Percentiles rank a stretch among this genome's conserved stretches.
These are phyloP conservation scores for Atractosteus spatula DNA, from an alignment of 2,113 vertebrate genomes.

Conservation along the genomic window DNA sequence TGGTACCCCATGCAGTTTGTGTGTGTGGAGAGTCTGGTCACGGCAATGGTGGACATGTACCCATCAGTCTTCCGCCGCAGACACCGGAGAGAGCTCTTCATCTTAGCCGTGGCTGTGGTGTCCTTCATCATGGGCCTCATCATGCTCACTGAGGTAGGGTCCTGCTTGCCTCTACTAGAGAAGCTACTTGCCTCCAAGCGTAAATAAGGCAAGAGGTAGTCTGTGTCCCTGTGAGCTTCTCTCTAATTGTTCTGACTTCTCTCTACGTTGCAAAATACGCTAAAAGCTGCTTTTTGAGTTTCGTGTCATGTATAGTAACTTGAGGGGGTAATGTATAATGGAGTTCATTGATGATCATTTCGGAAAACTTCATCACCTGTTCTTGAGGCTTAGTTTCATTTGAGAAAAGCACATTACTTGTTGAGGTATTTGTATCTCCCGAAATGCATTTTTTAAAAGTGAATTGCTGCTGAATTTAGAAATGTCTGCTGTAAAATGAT, in stretches of 20 bases:
- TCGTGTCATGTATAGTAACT: no score
- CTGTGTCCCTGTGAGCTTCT: not conserved
- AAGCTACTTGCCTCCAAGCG: not conserved
- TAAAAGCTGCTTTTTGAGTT: no score
- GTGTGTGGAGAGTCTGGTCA: constrained; percentile 92
- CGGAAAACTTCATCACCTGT: no score
- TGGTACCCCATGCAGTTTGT: constrained; percentile 75
- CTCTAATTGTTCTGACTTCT: constrained; percentile 6
- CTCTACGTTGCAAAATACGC: no score
- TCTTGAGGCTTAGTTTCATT: no score
- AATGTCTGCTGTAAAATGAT: no score
- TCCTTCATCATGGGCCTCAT: constrained; percentile 85
- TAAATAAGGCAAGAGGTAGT: not conserved
- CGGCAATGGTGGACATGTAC: constrained; percentile 91
- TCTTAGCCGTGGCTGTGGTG: constrained; percentile 74
- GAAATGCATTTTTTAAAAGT: no score
- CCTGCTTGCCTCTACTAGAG: not conserved
- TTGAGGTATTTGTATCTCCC: no score
- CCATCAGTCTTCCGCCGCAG: constrained; percentile 84
- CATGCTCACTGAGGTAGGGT: constrained; percentile 90
- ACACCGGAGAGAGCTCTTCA: constrained; percentile 84
- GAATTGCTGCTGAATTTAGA: no score
- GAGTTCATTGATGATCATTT: no score
- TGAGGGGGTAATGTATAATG: no score
- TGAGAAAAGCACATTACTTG: no score